A percentile compares a stretch with the other conserved stretches of the same genome.
Conservation (phyloP, 2,888 invertebrate species). For the Trichopoda pennipes region DNA sequence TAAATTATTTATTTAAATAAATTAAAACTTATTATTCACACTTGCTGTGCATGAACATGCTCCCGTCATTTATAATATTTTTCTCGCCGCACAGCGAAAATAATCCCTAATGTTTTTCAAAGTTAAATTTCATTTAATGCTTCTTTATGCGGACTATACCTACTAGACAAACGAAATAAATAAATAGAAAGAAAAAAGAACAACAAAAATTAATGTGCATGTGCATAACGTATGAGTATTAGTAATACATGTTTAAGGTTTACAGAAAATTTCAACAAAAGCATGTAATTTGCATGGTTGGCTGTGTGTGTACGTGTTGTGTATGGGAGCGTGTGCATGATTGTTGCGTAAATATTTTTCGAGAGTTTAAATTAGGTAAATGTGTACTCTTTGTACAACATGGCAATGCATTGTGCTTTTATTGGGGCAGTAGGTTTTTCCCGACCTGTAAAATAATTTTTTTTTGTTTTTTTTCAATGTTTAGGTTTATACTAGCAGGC, state of each 20-base stretch:
- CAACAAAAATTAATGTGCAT: conserved; percentile 6
- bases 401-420: conserved; percentile 65
- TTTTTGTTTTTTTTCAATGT: neutral
- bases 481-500: conserved; percentile 14
- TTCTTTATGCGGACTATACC: neutral
- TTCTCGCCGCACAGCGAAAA: neutral
- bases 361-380: neutral
- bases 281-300: neutral
- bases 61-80: neutral
- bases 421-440: conserved; percentile 78
- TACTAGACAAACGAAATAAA: neutral
- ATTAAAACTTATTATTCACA: conserved; percentile 22
- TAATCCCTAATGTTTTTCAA: neutral
- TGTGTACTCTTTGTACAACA: neutral
- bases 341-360: neutral
- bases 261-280: conserved; percentile 8
- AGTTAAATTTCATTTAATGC: neutral
- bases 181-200: neutral
- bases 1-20: conserved; percentile 31
- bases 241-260: conserved; percentile 14
- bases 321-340: neutral
- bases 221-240: conserved; percentile 40
- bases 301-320: neutral
- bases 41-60: neutral
- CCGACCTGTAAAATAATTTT: conserved; percentile 50